Evolutionary conservation across 2,888 invertebrate genomes (phyloP), one percentile per base, ranked within the genome.

Genomic region (Leptarthrus brevirostris): DNA sequence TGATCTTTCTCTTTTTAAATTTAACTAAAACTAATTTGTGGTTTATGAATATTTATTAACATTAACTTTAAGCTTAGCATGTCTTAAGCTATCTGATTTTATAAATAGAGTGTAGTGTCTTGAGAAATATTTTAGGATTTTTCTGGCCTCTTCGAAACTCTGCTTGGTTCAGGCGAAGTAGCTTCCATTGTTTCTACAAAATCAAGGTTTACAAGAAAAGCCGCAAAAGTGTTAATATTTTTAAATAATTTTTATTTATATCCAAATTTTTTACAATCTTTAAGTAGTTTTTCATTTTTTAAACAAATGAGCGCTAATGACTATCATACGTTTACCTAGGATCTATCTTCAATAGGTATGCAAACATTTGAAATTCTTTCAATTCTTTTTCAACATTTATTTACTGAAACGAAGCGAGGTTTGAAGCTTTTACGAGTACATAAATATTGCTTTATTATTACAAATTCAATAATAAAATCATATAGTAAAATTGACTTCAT

Each of bases 231-330:
- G 14, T 34, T 44, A 49, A 34, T 49, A 72, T 56, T 54, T 69
- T 69, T 52, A 69, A 56, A 72, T 36, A 72, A 40, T 6, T 54
- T 72, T 72, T 72, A 72, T 58, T 72, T 72, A 49, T 72, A 49
- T 24, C 44, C 61, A 44, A 58, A 58, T 72, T 56, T 72, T 72
- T 72, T 72, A 69, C 69, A 69, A 69, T 69, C 30, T 69, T 61
- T 61, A 36, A 40, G 61, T 61, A 61, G 34, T 61, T 64, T 22
- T 58, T 58, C 58, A 58, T 58, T 58, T 58, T 36, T 36, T 58
- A 58, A 58, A 58, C 58, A 58, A 58, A 58, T 58, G 36, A 58
- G 58, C 36, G 20, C 58, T 58, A 58, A 58, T 58, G 58, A 58
- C 58, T 58, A 58, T 58, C 58, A 58, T 58, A 58, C 58, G 18